These are phyloP conservation scores for Drepana arcuata DNA, from an alignment of 1,140 invertebrate genomes.

Conservation along the genomic window DNA sequence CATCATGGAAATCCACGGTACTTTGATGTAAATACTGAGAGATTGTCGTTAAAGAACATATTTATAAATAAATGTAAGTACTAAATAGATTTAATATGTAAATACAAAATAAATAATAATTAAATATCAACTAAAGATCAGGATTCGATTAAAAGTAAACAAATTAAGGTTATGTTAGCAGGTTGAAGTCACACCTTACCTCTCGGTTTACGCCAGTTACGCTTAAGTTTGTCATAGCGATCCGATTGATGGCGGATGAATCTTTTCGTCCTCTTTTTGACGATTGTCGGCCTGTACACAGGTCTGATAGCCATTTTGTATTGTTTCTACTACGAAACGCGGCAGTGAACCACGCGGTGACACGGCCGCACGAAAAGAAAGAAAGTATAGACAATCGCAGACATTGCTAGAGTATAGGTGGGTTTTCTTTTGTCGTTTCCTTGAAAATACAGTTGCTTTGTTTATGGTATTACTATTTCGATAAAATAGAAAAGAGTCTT, in stretches of 20 bases:
- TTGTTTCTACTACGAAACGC: constrained; percentile 47
- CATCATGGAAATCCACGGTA: neutral
- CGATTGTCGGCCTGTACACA: constrained; percentile 88
- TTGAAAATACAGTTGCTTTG: neutral
- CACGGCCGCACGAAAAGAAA: constrained; percentile 66
- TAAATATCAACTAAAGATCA: neutral
- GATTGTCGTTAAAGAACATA: no score
- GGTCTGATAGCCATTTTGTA: constrained; percentile 89
- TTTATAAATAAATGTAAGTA: neutral
- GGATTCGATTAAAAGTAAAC: no score
- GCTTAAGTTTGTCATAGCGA: constrained; percentile 93
- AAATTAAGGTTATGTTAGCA: constrained; percentile 4
- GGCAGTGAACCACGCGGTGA: constrained; percentile 67
- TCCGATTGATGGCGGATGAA: constrained; percentile 98
- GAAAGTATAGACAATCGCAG: constrained; percentile 50
- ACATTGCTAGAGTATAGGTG: constrained; percentile 44
- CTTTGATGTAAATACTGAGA: no score
- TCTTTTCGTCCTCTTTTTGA: constrained; percentile 97
- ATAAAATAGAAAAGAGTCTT: no score
- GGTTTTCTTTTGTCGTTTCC: constrained; percentile 23
- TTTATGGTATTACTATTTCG: constrained; percentile 9
- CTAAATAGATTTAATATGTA: neutral
- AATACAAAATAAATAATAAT: neutral
- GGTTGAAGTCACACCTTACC: constrained; percentile 33
- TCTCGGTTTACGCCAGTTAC: constrained; percentile 78